Percentiles rank a stretch among this genome's conserved stretches.
These are phyloP conservation scores for Euspilapteryx auroguttella DNA, from an alignment of 2,888 invertebrate species.

Conservation along the genomic window DNA sequence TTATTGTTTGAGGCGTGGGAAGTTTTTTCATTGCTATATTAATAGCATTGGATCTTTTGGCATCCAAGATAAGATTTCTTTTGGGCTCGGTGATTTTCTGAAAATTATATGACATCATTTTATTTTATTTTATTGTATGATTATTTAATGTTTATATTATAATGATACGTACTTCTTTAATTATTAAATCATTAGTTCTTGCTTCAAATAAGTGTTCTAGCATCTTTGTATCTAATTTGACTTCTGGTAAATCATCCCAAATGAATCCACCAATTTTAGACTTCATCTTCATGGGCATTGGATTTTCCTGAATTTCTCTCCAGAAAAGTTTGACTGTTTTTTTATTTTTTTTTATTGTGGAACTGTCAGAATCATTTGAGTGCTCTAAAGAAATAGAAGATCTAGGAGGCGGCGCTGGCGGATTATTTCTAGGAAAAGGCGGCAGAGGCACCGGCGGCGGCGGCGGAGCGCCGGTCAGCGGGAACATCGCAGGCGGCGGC, in stretches of 20 bases:
- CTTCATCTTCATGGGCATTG: constrained; percentile 42
- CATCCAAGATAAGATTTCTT: constrained; percentile 80
- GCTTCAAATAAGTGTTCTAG: constrained; percentile 97
- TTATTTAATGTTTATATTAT: constrained; percentile 1
- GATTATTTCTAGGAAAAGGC: constrained; percentile 31
- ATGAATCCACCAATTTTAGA: constrained; percentile 73
- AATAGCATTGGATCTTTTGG: constrained; percentile 97
- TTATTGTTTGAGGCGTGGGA: constrained; percentile 96
- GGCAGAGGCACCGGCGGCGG: constrained; percentile 54
- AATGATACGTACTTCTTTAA: constrained; percentile 66
- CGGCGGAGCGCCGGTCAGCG: constrained; percentile 39
- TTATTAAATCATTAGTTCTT: constrained; percentile 90
- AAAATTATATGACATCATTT: too few species aligned
- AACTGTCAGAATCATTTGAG: constrained; percentile 40
- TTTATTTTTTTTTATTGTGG: constrained; percentile 80
- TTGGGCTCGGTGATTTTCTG: constrained; percentile 53
- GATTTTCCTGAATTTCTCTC: constrained; percentile 89
- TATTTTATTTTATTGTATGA: neutral
- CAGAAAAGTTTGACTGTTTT: constrained; percentile 98
- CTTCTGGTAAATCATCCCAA: constrained; percentile 88
- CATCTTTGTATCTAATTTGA: constrained; percentile 88
- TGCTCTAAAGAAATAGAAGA: constrained; percentile 27
- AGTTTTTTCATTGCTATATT: constrained; percentile 99
- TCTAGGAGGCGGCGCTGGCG: constrained; percentile 40
- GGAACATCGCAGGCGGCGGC: constrained; percentile 71